Percentiles rank a stretch among this genome's conserved stretches.
Conservation (phyloP, 2,888 invertebrate species). For the Drosophila mayaguana region DNA sequence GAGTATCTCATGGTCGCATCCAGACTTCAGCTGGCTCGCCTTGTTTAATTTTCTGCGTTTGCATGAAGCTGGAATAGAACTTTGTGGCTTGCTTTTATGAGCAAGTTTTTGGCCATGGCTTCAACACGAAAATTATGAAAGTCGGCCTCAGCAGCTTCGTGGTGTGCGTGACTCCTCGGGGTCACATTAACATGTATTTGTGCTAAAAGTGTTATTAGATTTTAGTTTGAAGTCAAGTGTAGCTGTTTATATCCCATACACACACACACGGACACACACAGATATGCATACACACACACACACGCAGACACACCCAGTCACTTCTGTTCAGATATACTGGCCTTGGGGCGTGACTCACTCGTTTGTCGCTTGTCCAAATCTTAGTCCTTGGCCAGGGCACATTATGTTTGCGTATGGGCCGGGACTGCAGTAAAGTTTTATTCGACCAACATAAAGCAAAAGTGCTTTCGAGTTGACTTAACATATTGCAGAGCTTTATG, state of each 20-base stretch:
- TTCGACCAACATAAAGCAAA: constrained; percentile 73
- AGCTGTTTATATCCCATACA: constrained; percentile 25
- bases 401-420: constrained; percentile 52
- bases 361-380: constrained; percentile 33
- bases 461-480: constrained; percentile 75
- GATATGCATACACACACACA: no score
- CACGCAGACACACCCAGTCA: neutral
- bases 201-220: constrained; percentile 82
- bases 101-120: constrained; percentile 42
- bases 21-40: neutral
- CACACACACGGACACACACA: neutral
- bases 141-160: constrained; percentile 40
- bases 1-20: neutral
- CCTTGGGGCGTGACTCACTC: constrained; percentile 55
- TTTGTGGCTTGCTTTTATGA: constrained; percentile 58
- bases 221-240: constrained; percentile 80
- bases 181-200: constrained; percentile 81
- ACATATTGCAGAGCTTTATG: constrained; percentile 68
- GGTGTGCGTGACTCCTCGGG: constrained; percentile 74
- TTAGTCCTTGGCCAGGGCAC: constrained; percentile 35
- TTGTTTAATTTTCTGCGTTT: constrained; percentile 24
- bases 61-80: constrained; percentile 45
- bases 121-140: constrained; percentile 59
- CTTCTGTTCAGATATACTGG: neutral
- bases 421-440: constrained; percentile 75